Evolutionary conservation across 2,888 invertebrate genomes (phyloP).

Genomic region (Drosophila infuscata): DNA sequence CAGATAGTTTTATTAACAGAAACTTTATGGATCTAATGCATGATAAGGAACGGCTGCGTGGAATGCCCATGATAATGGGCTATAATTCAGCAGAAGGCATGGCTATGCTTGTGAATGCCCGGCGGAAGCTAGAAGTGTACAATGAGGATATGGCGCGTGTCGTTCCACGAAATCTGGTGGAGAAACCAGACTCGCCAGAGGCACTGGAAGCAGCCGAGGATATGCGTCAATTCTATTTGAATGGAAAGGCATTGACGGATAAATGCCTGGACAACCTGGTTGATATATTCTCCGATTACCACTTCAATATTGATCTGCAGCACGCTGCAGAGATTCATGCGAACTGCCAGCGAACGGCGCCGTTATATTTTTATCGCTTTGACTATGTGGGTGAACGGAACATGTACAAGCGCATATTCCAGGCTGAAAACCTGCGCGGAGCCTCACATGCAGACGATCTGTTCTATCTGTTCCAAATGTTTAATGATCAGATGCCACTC

Average conservation of each 20-base stretch:
- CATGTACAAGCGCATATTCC: conserved; percentile 85
- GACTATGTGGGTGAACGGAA: conserved; percentile 87
- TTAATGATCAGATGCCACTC: conserved; percentile 47
- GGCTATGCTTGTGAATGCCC: conserved; percentile 74
- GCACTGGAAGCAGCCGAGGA: conserved; percentile 60
- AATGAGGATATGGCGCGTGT: conserved; percentile 78
- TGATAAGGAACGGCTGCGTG: conserved; percentile 80
- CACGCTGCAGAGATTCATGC: conserved; percentile 75
- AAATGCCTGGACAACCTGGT: conserved; percentile 85
- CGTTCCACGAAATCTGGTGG: conserved; percentile 80
- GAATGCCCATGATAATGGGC: conserved; percentile 86
- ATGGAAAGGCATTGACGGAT: conserved; percentile 81
- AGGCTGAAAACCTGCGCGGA: conserved; percentile 85
- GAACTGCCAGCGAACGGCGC: conserved; percentile 75
- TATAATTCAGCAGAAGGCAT: conserved; percentile 87
- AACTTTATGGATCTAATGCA: conserved; percentile 85
- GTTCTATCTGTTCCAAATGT: conserved; percentile 86
- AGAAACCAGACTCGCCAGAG: conserved; percentile 54
- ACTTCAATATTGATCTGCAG: conserved; percentile 79
- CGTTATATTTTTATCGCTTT: conserved; percentile 87
- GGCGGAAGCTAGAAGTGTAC: conserved; percentile 68
- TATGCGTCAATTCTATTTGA: conserved; percentile 85
- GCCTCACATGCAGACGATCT: conserved; percentile 88
- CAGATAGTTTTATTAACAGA: conserved; percentile 75
- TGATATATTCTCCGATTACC: conserved; percentile 86